Conservation (phyloP, 2,113 vertebrate genomes). For the Notarius lentiginosus region DNA sequence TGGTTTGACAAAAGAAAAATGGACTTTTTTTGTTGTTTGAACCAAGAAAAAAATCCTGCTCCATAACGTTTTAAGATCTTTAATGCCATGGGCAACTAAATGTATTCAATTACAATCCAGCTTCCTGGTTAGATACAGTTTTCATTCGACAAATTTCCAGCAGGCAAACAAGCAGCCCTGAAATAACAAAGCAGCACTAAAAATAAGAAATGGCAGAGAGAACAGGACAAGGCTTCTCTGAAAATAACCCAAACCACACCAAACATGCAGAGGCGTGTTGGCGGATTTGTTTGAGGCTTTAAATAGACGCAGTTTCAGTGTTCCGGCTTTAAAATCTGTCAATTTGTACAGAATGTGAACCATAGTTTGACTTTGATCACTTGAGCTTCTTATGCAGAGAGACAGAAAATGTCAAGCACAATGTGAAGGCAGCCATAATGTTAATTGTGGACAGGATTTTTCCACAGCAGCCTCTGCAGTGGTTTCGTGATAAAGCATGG, state of each 20-base stretch:
- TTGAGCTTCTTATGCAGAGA: background rate
- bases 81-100: conserved; percentile 21
- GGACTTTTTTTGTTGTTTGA: background rate
- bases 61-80: background rate
- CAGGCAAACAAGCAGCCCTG: background rate
- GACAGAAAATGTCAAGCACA: conserved; percentile 1
- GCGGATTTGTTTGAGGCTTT: background rate
- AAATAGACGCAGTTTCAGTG: background rate
- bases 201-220: background rate
- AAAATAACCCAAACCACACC: conserved; percentile 4
- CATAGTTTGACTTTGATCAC: background rate
- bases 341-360: conserved; percentile 10
- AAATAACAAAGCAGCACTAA: background rate
- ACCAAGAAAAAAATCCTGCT: conserved; percentile 19
- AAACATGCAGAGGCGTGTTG: background rate
- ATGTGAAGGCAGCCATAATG: background rate
- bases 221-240: background rate
- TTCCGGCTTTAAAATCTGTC: background rate
- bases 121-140: background rate
- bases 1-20: background rate
- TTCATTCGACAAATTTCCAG: conserved; percentile 5
- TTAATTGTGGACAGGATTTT: conserved; percentile 2
- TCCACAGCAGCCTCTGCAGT: background rate
- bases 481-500: background rate
- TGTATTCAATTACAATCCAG: conserved; percentile 23